Conservation (phyloP, 2,797 vertebrate genomes). For the Coregonus sp. region DNA sequence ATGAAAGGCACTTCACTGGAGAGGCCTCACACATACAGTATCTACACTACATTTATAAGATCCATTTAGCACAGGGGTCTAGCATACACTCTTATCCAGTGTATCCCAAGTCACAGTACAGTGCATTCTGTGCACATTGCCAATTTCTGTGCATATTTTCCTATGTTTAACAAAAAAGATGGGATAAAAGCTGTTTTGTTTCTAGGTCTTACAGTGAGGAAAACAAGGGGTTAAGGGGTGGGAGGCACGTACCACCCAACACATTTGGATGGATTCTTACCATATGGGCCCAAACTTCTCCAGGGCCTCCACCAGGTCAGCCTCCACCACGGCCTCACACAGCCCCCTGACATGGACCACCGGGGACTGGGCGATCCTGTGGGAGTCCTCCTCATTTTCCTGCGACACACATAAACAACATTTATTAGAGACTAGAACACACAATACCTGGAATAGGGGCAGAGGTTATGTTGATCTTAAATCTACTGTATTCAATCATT, state of each 20-base stretch:
- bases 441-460: neutral
- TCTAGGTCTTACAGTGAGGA: neutral
- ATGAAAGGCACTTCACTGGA: neutral
- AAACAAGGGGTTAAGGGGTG: neutral
- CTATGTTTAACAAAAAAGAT: neutral
- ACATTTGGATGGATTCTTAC: constrained; percentile 71
- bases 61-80: too few species aligned
- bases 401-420: constrained; percentile 51
- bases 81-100: neutral
- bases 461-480: neutral
- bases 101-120: neutral
- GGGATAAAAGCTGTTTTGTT: neutral
- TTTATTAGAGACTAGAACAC: neutral
- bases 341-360: constrained; percentile 95
- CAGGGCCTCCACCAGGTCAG: constrained; percentile 92
- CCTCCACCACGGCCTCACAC: constrained; percentile 94
- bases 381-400: constrained; percentile 73
- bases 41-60: neutral
- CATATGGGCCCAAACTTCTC: constrained; percentile 96
- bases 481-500: neutral
- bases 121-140: neutral
- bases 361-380: constrained; percentile 92
- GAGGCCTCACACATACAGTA: neutral
- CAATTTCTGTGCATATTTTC: too few species aligned
- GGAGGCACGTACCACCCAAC: neutral